Evolutionary conservation across 2,888 invertebrate species (phyloP).

Genomic region (Brachyopa scutellaris): DNA sequence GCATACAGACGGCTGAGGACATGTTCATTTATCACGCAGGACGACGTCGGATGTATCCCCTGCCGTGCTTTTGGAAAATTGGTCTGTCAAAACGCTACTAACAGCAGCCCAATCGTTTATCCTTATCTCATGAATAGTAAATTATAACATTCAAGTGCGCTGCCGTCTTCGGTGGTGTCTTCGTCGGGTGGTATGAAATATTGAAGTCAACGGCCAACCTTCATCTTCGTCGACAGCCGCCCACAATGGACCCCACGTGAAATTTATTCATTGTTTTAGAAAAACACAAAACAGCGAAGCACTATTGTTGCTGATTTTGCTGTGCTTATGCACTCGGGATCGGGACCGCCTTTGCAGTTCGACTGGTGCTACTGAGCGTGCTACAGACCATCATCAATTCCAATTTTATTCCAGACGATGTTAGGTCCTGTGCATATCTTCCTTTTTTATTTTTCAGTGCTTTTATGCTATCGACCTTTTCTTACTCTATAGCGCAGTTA

Average conservation of each 20-base stretch:
- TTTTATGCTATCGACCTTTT: conserved; percentile 50
- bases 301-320: not conserved
- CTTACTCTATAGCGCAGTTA: not conserved
- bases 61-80: conserved; percentile 15
- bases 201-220: conserved; percentile 55
- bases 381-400: conserved; percentile 65
- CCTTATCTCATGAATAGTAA: conserved; percentile 71
- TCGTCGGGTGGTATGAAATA: conserved; percentile 52
- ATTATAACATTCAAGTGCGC: conserved; percentile 60
- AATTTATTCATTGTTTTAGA: conserved; percentile 69
- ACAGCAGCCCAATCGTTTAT: conserved; percentile 45
- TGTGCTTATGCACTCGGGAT: conserved; percentile 29
- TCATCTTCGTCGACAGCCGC: conserved; percentile 51
- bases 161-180: conserved; percentile 31
- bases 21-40: conserved; percentile 59
- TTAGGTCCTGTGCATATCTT: conserved; percentile 9
- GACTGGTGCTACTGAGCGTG: conserved; percentile 37
- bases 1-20: conserved; percentile 9
- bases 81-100: conserved; percentile 38
- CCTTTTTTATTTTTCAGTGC: conserved; percentile 5
- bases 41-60: conserved; percentile 11
- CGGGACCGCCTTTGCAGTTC: conserved; percentile 49
- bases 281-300: conserved; percentile 35
- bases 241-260: conserved; percentile 34
- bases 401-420: conserved; percentile 65